Evolutionary conservation across 2,113 vertebrate species (phyloP).

Genomic region (Mobula birostris): DNA sequence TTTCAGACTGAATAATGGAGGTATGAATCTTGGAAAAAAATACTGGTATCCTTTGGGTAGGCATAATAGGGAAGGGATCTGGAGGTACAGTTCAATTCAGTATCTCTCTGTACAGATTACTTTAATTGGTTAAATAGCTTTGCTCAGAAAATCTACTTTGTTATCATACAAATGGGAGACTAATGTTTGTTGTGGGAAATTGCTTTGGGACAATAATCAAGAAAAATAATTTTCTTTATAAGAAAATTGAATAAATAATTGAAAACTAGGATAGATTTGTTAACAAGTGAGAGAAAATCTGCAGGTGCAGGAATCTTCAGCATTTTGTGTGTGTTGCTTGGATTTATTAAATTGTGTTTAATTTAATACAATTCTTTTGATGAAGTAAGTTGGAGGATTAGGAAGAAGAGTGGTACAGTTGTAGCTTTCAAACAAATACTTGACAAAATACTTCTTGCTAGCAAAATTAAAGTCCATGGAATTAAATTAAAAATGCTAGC

Average conservation of each 20-base stretch:
- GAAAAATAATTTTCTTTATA: too few relatives aligned
- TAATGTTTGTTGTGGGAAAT: too few relatives aligned
- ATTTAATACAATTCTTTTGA: neutral
- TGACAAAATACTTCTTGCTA: too few relatives aligned
- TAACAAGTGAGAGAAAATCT: neutral
- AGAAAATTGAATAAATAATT: neutral
- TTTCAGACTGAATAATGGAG: neutral
- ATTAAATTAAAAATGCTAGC: neutral
- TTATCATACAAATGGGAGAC: too few relatives aligned
- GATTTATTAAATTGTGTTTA: neutral
- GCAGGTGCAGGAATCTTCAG: too few relatives aligned
- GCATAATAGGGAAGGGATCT: too few relatives aligned
- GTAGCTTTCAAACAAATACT: too few relatives aligned
- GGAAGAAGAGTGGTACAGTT: too few relatives aligned
- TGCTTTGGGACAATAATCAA: too few relatives aligned
- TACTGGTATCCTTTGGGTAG: neutral
- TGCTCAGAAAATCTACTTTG: neutral
- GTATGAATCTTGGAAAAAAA: neutral
- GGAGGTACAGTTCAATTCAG: neutral
- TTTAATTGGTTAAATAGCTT: neutral
- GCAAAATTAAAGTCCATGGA: neutral
- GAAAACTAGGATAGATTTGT: neutral
- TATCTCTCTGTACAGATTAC: neutral
- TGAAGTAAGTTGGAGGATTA: neutral
- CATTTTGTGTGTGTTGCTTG: too few relatives aligned